Base-by-base conservation (phyloP, 2,888 invertebrate genomes). In the Tigriopus californicus region DNA sequence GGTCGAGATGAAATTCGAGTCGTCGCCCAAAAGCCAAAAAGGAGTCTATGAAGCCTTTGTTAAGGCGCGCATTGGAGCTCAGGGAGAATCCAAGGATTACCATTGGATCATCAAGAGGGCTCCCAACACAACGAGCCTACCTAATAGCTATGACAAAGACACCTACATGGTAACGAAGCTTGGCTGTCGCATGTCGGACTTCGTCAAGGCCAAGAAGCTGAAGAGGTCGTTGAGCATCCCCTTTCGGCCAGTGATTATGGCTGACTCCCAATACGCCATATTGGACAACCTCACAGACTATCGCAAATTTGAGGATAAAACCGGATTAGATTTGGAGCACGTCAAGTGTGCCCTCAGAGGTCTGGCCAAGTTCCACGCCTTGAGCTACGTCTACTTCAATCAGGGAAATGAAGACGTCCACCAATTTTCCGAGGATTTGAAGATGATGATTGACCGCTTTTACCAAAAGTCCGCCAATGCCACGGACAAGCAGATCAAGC, bases 71-170 rank as follows among this genome's bases (percentile, higher is more conserved):
- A 41, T 41, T 33, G 54, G 42, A 2, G 8, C 42, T 2, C n/a
- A 54, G 8, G 15, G 15, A 12, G 18, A 11, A 15, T 11, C 8
- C 33, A 54, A 33, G n/a, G 15, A 2, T 12, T 54, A 54, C 22
- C 18, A 54, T 15, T 54, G 54, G 54, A 54, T 54, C 33, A 54
- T 54, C 15, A 54, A 54, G 15, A 41, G 20, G 22, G 49, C 49
- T 2, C 49, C 49, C 22, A 22, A 22, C 33, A 33, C 33, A 3
- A 33, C 33, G 8, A 33, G 8, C 8, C 33, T 5, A 33, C 33
- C 33, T 33, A 33, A 33, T 33, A 33, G 8, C 33, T 33, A 33
- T 8, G 22, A 49, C 49, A 49, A 49, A 22, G 49, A 49, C 11
- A 49, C 22, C 11, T 49, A 20, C 22, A 49, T 49, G 49, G 22